Evolutionary conservation across 1,140 invertebrate species (phyloP).

Genomic region (Liolophura sinensis): DNA sequence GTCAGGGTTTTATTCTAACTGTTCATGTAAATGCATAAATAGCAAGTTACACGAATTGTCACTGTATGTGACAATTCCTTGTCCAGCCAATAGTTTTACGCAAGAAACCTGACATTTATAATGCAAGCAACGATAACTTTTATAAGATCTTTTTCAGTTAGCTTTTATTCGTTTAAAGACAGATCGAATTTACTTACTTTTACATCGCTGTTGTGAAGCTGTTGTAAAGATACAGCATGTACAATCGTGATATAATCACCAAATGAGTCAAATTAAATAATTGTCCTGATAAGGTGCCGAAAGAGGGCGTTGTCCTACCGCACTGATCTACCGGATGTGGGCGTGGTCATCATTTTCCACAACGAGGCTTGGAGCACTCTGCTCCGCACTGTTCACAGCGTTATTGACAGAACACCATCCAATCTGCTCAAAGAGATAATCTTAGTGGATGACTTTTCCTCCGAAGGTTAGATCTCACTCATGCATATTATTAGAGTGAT

Average conservation of each 20-base stretch:
- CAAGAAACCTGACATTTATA: no score
- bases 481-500: no score
- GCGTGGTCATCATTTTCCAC: slow-evolving; percentile 94
- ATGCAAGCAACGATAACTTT: no score
- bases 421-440: slow-evolving; percentile 89
- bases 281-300: slow-evolving; percentile 56
- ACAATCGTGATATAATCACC: not conserved
- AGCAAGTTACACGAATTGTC: no score
- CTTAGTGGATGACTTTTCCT: slow-evolving; percentile 77
- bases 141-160: not conserved
- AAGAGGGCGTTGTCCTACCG: slow-evolving; percentile 48
- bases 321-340: slow-evolving; percentile 69
- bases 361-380: slow-evolving; percentile 95
- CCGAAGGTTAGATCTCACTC: no score
- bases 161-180: not conserved
- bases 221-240: not conserved
- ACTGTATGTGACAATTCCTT: not conserved
- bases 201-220: not conserved
- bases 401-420: slow-evolving; percentile 86
- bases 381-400: slow-evolving; percentile 91
- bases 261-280: not conserved
- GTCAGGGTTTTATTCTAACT: not conserved
- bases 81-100: not conserved
- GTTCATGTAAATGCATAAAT: no score
- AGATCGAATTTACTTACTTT: not conserved